Conservation (phyloP, 2,888 invertebrate species). For the Sthenelais limicola region DNA sequence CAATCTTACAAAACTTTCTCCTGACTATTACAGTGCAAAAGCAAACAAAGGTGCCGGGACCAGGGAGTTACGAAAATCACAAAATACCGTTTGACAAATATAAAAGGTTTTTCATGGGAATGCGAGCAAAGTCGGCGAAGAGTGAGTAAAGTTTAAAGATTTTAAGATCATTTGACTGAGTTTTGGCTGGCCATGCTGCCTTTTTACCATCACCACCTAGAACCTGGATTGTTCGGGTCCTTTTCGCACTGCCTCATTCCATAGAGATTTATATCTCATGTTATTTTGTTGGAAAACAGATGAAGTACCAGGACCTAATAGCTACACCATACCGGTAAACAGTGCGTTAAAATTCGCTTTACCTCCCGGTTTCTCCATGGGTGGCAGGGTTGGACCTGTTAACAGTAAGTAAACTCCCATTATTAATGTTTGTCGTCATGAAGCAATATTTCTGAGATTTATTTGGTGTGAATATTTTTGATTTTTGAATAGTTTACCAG, state of each 20-base stretch:
- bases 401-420: conserved; percentile 52
- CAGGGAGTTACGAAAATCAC: conserved; percentile 33
- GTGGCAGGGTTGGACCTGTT: conserved; percentile 50
- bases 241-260: background rate
- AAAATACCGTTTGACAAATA: conserved; percentile 15
- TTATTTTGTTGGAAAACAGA: background rate
- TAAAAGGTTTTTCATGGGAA: conserved; percentile 34
- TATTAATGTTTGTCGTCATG: too few relatives aligned
- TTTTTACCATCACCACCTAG: background rate
- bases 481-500: too few relatives aligned
- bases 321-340: conserved; percentile 11
- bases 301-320: conserved; percentile 44
- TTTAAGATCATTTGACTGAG: background rate
- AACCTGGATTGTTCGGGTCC: background rate
- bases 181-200: background rate
- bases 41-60: conserved; percentile 27
- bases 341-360: conserved; percentile 49
- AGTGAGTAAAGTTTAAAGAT: conserved; percentile 14
- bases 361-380: conserved; percentile 58
- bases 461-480: too few relatives aligned
- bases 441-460: too few relatives aligned
- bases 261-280: background rate
- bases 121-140: conserved; percentile 20
- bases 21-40: conserved; percentile 2
- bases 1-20: too few relatives aligned